Conservation (phyloP, 2,113 vertebrate species). For the Cyanistes caeruleus region DNA sequence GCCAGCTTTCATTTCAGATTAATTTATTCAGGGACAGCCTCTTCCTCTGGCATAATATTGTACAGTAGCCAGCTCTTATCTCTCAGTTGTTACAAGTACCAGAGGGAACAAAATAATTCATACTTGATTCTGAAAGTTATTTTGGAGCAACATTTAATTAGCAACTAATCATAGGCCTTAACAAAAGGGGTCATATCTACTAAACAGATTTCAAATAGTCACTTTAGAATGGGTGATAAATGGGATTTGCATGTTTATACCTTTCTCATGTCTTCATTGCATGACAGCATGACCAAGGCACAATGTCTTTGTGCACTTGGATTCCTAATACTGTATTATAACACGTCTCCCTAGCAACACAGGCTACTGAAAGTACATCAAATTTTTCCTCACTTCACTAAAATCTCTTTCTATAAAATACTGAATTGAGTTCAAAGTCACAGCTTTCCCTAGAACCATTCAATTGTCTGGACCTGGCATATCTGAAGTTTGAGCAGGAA, state of each 20-base stretch:
- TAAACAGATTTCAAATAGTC: neutral
- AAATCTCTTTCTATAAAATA: constrained; percentile 10
- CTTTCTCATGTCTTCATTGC: neutral
- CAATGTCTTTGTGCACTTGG: neutral
- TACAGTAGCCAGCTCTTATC: neutral
- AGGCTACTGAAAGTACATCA: neutral
- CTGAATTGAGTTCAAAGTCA: constrained; percentile 13
- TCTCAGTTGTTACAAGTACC: neutral
- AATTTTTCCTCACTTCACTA: neutral
- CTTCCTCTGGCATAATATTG: neutral
- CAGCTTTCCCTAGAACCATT: neutral
- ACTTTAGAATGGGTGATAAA: neutral
- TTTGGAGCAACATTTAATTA: neutral
- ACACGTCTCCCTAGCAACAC: neutral
- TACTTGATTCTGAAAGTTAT: neutral
- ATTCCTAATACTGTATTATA: neutral
- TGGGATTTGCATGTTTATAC: neutral
- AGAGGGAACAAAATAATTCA: neutral
- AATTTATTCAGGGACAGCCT: neutral
- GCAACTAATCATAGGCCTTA: neutral
- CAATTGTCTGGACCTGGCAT: neutral
- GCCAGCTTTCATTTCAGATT: neutral
- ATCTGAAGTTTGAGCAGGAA: neutral
- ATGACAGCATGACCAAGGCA: neutral
- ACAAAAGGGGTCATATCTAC: neutral